A percentile compares a stretch with the other conserved stretches of the same genome.
These are phyloP conservation scores for Caenorhabditis briggsae DNA, from an alignment of 1,140 invertebrate species.

Conservation along the genomic window DNA sequence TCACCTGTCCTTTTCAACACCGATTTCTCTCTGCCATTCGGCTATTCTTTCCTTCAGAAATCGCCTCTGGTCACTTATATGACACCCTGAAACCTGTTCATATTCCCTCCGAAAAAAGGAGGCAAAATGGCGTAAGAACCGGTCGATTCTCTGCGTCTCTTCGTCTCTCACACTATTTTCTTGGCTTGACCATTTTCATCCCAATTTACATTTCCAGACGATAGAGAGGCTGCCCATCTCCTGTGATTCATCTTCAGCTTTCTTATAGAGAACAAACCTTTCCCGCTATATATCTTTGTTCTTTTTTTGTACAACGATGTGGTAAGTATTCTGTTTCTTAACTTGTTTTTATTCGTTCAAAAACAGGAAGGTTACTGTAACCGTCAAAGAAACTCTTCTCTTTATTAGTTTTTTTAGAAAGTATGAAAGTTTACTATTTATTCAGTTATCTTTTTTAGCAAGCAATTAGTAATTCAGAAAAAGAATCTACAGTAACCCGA, in stretches of 20 bases:
- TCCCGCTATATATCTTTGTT: background rate
- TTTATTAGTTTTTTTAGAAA: no score
- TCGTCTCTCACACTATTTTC: background rate
- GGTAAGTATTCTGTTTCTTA: background rate
- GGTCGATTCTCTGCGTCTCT: conserved; percentile 32
- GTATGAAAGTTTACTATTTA: no score
- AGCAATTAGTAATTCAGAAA: no score
- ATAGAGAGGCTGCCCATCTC: conserved; percentile 19
- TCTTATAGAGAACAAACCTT: conserved; percentile 21
- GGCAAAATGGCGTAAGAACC: conserved; percentile 52
- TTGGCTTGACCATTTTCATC: conserved; percentile 27
- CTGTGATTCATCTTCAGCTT: conserved; percentile 42
- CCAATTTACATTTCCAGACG: conserved; percentile 54
- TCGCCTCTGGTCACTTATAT: conserved; percentile 49
- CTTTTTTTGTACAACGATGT: background rate
- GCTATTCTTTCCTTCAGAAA: conserved; percentile 8
- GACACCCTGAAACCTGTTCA: conserved; percentile 50
- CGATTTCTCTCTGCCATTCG: conserved; percentile 17
- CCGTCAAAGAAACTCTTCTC: no score
- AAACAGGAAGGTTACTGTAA: no score
- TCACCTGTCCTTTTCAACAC: conserved; percentile 46
- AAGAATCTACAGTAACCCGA: no score
- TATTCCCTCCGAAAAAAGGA: conserved; percentile 13
- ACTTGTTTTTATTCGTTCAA: background rate
- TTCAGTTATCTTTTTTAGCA: no score